Evolutionary conservation across 2,888 invertebrate species (phyloP).

Genomic region (Conomelus anceps): DNA sequence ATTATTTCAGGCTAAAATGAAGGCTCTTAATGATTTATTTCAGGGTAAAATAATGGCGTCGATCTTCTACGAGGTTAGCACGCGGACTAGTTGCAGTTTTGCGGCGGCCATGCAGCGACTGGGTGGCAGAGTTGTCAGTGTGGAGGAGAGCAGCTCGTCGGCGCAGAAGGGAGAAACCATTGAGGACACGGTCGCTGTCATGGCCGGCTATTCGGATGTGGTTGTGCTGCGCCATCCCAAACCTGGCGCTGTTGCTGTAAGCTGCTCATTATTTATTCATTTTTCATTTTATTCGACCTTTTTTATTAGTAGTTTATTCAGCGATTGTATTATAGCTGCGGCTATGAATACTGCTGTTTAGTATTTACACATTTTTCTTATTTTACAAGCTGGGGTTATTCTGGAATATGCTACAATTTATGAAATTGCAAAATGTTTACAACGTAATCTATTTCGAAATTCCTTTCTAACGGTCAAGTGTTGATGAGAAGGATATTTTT

Average conservation of each 20-base stretch:
- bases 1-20: too few relatives aligned
- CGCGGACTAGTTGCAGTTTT: constrained; percentile 93
- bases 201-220: constrained; percentile 91
- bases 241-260: constrained; percentile 81
- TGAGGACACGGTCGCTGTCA: constrained; percentile 76
- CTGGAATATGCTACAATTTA: too few relatives aligned
- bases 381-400: too few relatives aligned
- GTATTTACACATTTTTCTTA: too few relatives aligned
- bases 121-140: constrained; percentile 86
- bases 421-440: too few relatives aligned
- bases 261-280: constrained; percentile 37
- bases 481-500: too few relatives aligned
- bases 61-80: constrained; percentile 96
- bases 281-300: too few relatives aligned
- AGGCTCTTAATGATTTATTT: constrained; percentile 9
- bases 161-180: constrained; percentile 94
- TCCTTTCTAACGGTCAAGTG: too few relatives aligned
- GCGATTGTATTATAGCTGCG: too few relatives aligned
- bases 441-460: too few relatives aligned
- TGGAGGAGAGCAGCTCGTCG: constrained; percentile 86
- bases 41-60: constrained; percentile 91
- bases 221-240: constrained; percentile 91
- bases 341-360: too few relatives aligned
- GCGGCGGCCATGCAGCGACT: constrained; percentile 93
- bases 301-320: too few relatives aligned